phyloP scores from a whole-genome alignment of 2,113 vertebrate species.

The Vombatus ursinus region DNA sequence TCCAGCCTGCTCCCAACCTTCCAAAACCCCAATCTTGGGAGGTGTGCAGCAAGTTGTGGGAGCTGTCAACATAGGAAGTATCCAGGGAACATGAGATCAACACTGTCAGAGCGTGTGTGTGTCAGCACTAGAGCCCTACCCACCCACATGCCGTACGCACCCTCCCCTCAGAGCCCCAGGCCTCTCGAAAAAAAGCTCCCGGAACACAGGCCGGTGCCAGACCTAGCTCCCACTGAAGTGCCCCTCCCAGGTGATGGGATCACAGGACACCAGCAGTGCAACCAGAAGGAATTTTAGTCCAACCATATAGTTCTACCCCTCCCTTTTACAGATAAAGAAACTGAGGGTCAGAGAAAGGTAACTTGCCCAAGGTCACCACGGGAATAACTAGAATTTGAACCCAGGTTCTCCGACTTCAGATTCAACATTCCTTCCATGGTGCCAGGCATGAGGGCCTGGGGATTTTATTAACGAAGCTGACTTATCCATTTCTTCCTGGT shows the following conservation, averaged over 20 bases:
- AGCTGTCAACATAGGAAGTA: constrained; percentile 49
- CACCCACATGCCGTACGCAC: constrained; percentile 60
- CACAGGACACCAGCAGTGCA: background rate
- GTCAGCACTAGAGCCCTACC: constrained; percentile 20
- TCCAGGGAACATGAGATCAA: constrained; percentile 33
- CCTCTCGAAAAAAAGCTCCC: constrained; percentile 4
- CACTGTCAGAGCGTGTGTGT: background rate
- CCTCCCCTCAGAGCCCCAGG: background rate
- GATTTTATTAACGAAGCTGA: background rate
- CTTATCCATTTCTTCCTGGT: background rate
- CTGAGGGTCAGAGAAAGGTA: background rate
- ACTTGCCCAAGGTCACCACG: no score
- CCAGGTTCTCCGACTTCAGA: background rate
- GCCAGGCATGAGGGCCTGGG: background rate
- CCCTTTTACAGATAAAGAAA: background rate
- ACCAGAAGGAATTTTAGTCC: background rate
- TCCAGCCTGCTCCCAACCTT: background rate
- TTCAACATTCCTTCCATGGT: background rate
- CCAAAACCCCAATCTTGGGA: background rate
- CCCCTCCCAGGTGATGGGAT: background rate
- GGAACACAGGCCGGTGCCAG: background rate
- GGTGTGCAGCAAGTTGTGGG: background rate
- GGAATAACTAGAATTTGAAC: background rate
- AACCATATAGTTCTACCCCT: background rate
- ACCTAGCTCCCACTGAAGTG: background rate